A percentile compares a stretch with the other conserved stretches of the same genome.
Conservation (phyloP, 2,888 invertebrate genomes). For the Eurytoma californica region DNA sequence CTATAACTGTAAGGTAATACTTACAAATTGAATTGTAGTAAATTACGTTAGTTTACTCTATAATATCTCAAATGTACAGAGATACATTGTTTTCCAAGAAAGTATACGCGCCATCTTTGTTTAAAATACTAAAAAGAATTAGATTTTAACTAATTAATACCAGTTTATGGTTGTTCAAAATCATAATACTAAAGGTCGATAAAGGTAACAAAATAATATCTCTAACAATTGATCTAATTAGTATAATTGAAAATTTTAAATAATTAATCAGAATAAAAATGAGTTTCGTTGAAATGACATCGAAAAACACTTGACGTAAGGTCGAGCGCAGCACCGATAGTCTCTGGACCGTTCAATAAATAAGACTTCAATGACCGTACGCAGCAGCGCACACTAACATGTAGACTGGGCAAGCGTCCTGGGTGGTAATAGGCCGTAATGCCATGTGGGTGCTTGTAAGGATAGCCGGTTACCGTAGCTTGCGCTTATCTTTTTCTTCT, state of each 20-base stretch:
- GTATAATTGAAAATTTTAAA: background rate
- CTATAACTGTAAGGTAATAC: no score
- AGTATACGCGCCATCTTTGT: no score
- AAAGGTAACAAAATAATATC: no score
- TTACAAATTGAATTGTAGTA: no score
- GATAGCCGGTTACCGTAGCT: constrained; percentile 48
- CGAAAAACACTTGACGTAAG: background rate
- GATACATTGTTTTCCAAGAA: no score
- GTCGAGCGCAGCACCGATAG: background rate
- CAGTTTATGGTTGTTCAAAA: no score
- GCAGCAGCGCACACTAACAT: background rate
- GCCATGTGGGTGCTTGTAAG: constrained; percentile 59
- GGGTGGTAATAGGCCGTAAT: constrained; percentile 69
- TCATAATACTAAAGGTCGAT: no score
- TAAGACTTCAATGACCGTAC: constrained; percentile 67
- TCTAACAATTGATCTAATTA: no score
- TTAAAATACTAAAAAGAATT: no score
- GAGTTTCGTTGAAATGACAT: background rate
- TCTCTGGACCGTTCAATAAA: constrained; percentile 64
- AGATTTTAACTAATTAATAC: no score
- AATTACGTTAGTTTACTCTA: no score
- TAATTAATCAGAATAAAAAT: background rate
- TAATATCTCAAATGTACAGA: no score
- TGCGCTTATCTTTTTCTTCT: constrained; percentile 48
- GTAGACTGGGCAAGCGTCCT: constrained; percentile 58